Evolutionary conservation across 2,888 invertebrate species (phyloP).

Genomic region (Rhopalosiphum nymphaeae): DNA sequence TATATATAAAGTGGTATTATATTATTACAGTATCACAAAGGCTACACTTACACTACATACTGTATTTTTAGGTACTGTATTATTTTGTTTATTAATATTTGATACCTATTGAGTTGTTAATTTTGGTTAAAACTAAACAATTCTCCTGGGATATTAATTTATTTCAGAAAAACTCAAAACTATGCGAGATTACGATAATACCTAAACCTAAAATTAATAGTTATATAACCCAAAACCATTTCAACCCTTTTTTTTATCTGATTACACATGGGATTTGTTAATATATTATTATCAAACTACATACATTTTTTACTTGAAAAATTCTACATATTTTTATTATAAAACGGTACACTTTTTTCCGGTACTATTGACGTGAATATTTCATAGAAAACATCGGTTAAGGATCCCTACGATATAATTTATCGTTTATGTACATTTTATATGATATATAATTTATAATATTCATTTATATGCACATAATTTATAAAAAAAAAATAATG

Average conservation of each 20-base stretch:
- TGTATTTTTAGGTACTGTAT: background rate
- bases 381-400: background rate
- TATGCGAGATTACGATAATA: background rate
- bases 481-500: background rate
- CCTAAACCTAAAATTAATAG: background rate
- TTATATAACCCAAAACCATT: background rate
- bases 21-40: background rate
- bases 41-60: background rate
- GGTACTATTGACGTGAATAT: background rate
- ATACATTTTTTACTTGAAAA: background rate
- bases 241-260: background rate
- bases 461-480: background rate
- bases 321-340: background rate
- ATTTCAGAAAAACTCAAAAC: background rate
- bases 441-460: conserved; percentile 1
- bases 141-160: background rate
- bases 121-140: background rate
- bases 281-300: background rate
- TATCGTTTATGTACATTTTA: background rate
- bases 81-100: background rate
- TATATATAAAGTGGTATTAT: background rate
- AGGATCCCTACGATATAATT: background rate
- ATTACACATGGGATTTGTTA: background rate
- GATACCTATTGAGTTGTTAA: background rate
- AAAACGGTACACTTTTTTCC: background rate